Conservation (phyloP, 2,113 vertebrate genomes). For the Labeo rohita region DNA sequence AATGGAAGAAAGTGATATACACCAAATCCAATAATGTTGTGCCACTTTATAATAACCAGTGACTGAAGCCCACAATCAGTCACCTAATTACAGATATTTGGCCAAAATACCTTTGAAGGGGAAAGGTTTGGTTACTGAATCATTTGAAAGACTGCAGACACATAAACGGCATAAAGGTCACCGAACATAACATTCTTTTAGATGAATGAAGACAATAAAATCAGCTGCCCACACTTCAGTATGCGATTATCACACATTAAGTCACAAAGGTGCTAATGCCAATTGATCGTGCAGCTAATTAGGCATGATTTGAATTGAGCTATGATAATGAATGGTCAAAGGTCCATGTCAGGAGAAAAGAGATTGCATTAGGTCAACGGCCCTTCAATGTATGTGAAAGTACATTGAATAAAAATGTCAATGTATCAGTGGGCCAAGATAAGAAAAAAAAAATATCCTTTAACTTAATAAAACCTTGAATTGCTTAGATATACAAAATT, state of each 20-base stretch:
- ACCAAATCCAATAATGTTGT: neutral
- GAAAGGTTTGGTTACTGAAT: neutral
- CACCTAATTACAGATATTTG: neutral
- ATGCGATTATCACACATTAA: conserved; percentile 65
- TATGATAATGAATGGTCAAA: conserved; percentile 70
- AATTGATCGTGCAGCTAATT: conserved; percentile 68
- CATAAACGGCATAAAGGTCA: conserved; percentile 19
- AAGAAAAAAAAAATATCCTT: neutral
- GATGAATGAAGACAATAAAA: conserved; percentile 32
- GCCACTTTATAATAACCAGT: conserved; percentile 13
- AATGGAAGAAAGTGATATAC: conserved; percentile 28
- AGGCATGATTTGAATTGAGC: conserved; percentile 71
- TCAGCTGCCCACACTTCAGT: conserved; percentile 51
- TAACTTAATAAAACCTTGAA: neutral
- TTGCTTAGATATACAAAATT: neutral
- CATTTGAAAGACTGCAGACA: conserved; percentile 4
- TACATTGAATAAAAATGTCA: neutral
- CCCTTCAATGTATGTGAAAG: neutral
- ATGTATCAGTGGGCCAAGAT: neutral
- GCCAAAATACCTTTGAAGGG: neutral
- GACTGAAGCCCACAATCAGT: conserved; percentile 14
- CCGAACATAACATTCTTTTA: neutral
- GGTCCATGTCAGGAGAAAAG: conserved; percentile 59
- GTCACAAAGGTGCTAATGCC: conserved; percentile 64
- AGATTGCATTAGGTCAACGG: neutral